Evolutionary conservation across 2,888 invertebrate genomes (phyloP), one percentile per base, ranked within the genome.

Genomic region (Trimorus sp.): DNA sequence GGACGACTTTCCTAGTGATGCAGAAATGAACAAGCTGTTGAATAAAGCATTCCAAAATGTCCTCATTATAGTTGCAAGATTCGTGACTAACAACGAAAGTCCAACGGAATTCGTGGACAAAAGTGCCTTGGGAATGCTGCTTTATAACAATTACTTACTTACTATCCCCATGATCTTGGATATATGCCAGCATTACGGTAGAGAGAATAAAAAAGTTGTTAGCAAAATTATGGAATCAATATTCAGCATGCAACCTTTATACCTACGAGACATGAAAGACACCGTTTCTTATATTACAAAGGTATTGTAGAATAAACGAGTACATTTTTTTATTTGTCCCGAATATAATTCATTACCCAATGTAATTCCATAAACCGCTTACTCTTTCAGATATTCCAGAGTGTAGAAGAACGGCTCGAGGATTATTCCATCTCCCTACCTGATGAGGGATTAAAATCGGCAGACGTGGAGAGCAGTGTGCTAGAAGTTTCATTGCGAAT

Each of bases 111-210:
- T 94, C 93, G 95, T 97, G 89, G 93, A 92, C 1, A 94, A 94
- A 66, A 92, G 93, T 49, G 94, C 93, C 74, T 94, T 96, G 92
- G 95, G 94, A 0, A 93, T 94, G 7, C 88, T 96, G n/a, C 89
- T 97, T 60, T 97, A 97, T 90, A 93, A 96, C 79, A 95, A 96
- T 85, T 97, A 95, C 90, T 92, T 98, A 83, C 95, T 97, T 86
- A 96, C 97, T n/a, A 93, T 97, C 83, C 96, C 97, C 0, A 95
- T 96, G 88, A 91, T 97, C 66, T 94, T 96, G 92, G 97, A 97
- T 89, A 90, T 97, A 11, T 95, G 96, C 88, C 93, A 95, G 51
- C 92, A 96, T 8, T 97, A 96, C 85, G 96, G 96, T 0, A 93
- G 93, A 59, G 94, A 94, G 62, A 97, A 97, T 88, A 87, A 92